Evolutionary conservation across 64 coral and sea anemone species (phyloP), one percentile per base, ranked within the genome.

Genomic region (Hydrozoanthus tunicans): DNA sequence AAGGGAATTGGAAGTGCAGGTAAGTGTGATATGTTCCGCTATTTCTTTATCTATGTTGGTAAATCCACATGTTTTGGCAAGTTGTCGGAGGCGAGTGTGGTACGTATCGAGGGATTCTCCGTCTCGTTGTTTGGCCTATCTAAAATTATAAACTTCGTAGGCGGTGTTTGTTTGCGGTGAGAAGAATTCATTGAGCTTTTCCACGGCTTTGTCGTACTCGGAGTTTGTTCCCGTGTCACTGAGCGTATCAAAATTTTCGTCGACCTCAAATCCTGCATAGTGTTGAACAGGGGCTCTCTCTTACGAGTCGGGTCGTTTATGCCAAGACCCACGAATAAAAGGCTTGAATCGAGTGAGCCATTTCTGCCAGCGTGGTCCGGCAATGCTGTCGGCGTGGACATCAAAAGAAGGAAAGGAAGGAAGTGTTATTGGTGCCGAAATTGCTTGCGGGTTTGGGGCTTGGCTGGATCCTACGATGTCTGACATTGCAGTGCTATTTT

Each of bases 171-270:
- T 15, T 77, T 90, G 58, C 5, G 73, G 59, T 2, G 20, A 20
- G 59, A 78, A 90, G 58, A 62, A 90, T 14, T 77, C 88, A 5
- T 10, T 77, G 14, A 77, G 25, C 62, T 79, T 90, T 14, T 79
- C 27, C 11, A 59, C 73, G 3, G 9, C 73, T 56, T 14, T 61
- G 4, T 79, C 51, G 24, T 62, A 90, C 7, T 79, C 71, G 3
- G 77, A 7, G 52, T 79, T 62, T 23, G 77, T 27, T 4, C 64
- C 83, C 6, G 80, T 85, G 61, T 90, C 79, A 78, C 62, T 32
- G 7, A 96, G 83, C 0, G 95, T 91, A 65, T 91, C 92, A 20
- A 93, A 96, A 6, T 93, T 96, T 53, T 96, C 89, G 69, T 96
- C 89, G 13, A 93, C 92, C 6, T 62, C 81, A 0, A 15, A 20